Percentiles rank a stretch among this genome's conserved stretches.
These are phyloP conservation scores for Pantherophis alleghaniensis DNA, from an alignment of 2,797 vertebrate species.

Conservation along the genomic window DNA sequence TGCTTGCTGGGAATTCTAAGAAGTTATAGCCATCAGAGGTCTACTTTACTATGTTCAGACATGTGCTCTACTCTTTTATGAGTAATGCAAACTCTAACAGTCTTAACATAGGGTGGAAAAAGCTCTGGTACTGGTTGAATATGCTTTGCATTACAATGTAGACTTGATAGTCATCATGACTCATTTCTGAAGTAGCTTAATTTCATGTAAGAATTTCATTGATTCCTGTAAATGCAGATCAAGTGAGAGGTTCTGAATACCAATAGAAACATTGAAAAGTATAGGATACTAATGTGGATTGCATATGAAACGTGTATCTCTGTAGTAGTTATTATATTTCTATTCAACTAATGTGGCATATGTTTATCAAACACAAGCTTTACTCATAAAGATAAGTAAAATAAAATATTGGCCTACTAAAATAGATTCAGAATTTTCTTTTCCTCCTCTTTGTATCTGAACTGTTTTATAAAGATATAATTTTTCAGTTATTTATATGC, in stretches of 20 bases:
- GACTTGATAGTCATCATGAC: not conserved
- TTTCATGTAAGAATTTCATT: not conserved
- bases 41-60: not conserved
- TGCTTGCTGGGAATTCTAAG: not conserved
- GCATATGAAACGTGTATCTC: not conserved
- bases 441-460: not conserved
- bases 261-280: not conserved
- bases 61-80: not conserved
- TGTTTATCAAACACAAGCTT: not conserved
- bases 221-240: not conserved
- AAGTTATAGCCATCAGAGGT: not conserved
- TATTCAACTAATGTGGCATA: not conserved
- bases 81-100: constrained; percentile 4
- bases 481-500: not conserved
- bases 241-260: not conserved
- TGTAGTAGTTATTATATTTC: not conserved
- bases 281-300: not conserved
- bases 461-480: not conserved
- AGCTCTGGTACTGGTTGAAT: not conserved
- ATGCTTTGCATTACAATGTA: not conserved
- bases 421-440: not conserved
- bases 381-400: not conserved
- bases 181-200: not conserved
- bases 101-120: not conserved
- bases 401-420: not conserved